Conservation (phyloP, 2,113 vertebrate genomes). For the Aramus guarauna region DNA sequence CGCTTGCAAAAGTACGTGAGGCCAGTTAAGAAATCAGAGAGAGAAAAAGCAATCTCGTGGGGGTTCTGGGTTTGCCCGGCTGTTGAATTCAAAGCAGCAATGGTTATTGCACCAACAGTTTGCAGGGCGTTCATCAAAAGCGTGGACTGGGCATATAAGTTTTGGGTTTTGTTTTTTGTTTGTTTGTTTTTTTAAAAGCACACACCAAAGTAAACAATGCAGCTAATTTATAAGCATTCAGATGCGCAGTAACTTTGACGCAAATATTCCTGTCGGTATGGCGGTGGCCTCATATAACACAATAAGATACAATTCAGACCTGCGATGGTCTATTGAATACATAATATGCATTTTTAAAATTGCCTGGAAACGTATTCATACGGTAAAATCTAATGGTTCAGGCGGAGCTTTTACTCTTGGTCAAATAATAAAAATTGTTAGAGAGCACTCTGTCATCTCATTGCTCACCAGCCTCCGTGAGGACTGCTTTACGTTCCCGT, state of each 20-base stretch:
- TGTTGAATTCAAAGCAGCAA: neutral
- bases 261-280: constrained; percentile 38
- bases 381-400: constrained; percentile 70
- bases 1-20: neutral
- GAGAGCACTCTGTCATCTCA: constrained; percentile 70
- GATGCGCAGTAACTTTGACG: neutral
- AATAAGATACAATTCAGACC: constrained; percentile 63
- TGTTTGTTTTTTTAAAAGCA: no score
- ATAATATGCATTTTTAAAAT: constrained; percentile 71
- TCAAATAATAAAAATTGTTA: constrained; percentile 77
- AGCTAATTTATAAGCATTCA: constrained; percentile 22
- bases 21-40: neutral
- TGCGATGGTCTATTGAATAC: constrained; percentile 59
- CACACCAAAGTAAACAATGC: neutral
- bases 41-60: neutral
- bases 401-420: constrained; percentile 67
- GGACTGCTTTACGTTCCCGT: constrained; percentile 41
- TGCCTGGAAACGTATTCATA: constrained; percentile 70
- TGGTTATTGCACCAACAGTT: constrained; percentile 2
- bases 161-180: no score
- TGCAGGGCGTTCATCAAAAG: constrained; percentile 6
- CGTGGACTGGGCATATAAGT: neutral
- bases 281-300: constrained; percentile 1
- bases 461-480: constrained; percentile 46
- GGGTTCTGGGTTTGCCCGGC: neutral